phyloP scores from a whole-genome alignment of 1,140 invertebrate species.

The Rhagoletis pomonella region DNA sequence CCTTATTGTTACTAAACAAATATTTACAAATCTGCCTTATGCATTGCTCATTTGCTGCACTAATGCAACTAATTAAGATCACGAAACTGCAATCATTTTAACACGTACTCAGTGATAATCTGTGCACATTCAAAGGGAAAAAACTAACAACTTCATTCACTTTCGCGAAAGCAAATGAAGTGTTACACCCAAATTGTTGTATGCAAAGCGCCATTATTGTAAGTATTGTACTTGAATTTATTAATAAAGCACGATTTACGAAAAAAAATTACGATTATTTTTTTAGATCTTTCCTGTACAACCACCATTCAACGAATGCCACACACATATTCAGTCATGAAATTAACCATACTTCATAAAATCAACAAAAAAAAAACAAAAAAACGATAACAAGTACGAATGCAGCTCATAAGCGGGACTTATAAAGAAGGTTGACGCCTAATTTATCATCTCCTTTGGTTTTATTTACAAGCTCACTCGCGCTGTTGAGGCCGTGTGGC shows the following conservation, averaged over 20 bases:
- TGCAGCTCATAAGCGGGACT: not conserved
- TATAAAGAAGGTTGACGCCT: slow-evolving; percentile 51
- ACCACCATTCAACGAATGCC: not conserved
- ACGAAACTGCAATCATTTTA: slow-evolving; percentile 32
- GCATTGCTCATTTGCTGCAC: not conserved
- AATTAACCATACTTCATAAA: not conserved
- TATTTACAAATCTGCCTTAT: too few relatives aligned
- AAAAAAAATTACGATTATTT: not conserved
- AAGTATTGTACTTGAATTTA: not conserved
- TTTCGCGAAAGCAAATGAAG: slow-evolving; percentile 23
- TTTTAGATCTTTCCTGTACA: not conserved
- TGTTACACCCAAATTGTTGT: not conserved
- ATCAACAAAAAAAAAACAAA: not conserved
- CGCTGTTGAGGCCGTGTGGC: slow-evolving; percentile 6
- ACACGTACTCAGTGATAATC: slow-evolving; percentile 49
- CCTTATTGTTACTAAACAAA: too few relatives aligned
- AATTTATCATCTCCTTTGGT: slow-evolving; percentile 52
- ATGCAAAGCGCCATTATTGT: slow-evolving; percentile 6
- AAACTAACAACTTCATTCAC: slow-evolving; percentile 46
- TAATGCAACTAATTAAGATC: not conserved
- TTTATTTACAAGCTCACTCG: slow-evolving; percentile 23
- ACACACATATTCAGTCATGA: not conserved
- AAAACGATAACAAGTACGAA: not conserved
- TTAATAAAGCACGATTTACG: not conserved
- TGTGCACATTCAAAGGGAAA: slow-evolving; percentile 28